phyloP scores from a whole-genome alignment of 2,888 invertebrate genomes.

The Cabera pusaria region DNA sequence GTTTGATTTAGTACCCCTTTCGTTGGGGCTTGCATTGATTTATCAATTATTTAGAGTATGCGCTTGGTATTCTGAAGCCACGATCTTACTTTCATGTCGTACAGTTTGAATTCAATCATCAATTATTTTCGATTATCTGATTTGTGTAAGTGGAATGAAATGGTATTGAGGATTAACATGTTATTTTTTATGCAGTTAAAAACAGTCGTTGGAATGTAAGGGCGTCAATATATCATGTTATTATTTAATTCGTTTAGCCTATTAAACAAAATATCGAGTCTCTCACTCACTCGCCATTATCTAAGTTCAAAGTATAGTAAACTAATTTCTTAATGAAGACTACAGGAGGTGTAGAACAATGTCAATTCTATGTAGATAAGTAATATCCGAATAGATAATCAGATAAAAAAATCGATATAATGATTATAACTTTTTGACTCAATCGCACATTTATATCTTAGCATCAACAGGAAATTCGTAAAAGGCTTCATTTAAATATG shows the following conservation, averaged over 20 bases:
- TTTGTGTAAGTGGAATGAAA: slow-evolving; percentile 57
- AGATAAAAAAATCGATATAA: no score
- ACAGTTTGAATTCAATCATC: slow-evolving; percentile 73
- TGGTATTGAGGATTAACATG: slow-evolving; percentile 36
- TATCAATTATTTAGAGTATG: slow-evolving; percentile 79
- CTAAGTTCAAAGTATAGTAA: no score
- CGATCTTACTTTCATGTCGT: slow-evolving; percentile 80
- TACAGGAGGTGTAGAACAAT: no score
- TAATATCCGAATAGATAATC: no score
- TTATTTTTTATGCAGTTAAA: no score
- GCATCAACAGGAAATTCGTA: slow-evolving; percentile 14
- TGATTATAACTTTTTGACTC: no score
- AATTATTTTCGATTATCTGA: slow-evolving; percentile 77
- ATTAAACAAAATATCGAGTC: no score
- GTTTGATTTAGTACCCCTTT: slow-evolving; percentile 78
- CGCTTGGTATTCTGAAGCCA: slow-evolving; percentile 74
- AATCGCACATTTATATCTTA: slow-evolving; percentile 1
- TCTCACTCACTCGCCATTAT: no score
- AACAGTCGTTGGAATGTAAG: slow-evolving; percentile 5
- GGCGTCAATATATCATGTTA: slow-evolving; percentile 17
- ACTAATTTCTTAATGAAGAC: no score
- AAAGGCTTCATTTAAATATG: slow-evolving; percentile 23
- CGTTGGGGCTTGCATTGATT: slow-evolving; percentile 76
- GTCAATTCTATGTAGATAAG: no score
- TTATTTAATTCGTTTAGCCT: no score